These are phyloP conservation scores for Sardinella longiceps DNA, from an alignment of 2,797 vertebrate species.

Conservation along the genomic window DNA sequence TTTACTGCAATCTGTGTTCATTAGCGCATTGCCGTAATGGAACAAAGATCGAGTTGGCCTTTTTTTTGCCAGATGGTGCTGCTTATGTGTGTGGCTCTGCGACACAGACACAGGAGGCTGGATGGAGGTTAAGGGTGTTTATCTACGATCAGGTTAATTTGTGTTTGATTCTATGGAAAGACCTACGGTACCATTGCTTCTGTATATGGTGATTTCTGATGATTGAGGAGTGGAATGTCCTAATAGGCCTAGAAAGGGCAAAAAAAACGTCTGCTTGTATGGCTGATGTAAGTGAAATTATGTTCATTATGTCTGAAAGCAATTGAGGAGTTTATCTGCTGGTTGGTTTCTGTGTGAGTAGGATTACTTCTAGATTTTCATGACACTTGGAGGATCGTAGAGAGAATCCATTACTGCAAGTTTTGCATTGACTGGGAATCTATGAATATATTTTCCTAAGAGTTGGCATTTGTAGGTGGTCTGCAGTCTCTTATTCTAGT, in stretches of 20 bases:
- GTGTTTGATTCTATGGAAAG: background rate
- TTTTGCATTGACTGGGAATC: too few species aligned
- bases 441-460: background rate
- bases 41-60: constrained; percentile 25
- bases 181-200: background rate
- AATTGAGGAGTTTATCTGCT: too few species aligned
- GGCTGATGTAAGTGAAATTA: background rate
- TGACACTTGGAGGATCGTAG: too few species aligned
- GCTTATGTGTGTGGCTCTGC: constrained; percentile 29
- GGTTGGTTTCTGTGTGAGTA: too few species aligned
- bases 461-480: background rate
- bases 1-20: constrained; percentile 40
- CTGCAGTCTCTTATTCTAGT: background rate
- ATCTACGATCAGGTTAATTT: background rate
- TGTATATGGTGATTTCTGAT: background rate
- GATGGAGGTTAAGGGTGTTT: constrained; percentile 1
- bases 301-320: background rate
- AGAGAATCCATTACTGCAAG: too few species aligned
- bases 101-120: background rate
- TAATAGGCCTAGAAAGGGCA: background rate
- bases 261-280: background rate
- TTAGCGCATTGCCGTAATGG: constrained; percentile 34
- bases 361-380: too few species aligned
- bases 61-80: constrained; percentile 38
- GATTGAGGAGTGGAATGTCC: background rate